phyloP scores from a whole-genome alignment of 2,888 invertebrate species.

The Sinelater perroti region DNA sequence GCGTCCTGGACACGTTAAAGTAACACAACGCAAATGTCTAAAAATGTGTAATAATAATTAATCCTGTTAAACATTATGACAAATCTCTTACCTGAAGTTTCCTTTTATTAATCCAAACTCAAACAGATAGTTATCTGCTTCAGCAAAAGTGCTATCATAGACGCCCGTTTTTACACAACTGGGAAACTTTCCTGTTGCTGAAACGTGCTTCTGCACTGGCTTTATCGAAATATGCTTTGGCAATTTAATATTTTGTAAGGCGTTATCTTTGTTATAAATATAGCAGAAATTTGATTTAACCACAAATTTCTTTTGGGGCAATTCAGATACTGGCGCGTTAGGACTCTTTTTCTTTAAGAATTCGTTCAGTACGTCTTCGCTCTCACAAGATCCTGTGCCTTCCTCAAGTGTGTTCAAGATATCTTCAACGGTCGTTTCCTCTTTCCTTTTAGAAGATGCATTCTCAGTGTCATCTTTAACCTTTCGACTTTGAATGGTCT shows the following conservation, averaged over 20 bases:
- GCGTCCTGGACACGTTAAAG: slow-evolving; percentile 46
- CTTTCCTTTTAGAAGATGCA: background rate
- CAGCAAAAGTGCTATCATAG: slow-evolving; percentile 47
- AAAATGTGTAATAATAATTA: too few relatives aligned
- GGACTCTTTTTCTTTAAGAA: background rate
- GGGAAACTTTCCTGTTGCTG: slow-evolving; percentile 45
- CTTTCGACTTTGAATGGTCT: background rate
- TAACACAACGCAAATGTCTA: slow-evolving; percentile 50
- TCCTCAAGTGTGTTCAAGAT: slow-evolving; percentile 31
- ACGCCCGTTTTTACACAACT: slow-evolving; percentile 44
- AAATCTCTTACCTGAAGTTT: slow-evolving; percentile 43
- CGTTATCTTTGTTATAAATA: slow-evolving; percentile 21
- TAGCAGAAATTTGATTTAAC: slow-evolving; percentile 16
- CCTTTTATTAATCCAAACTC: slow-evolving; percentile 52
- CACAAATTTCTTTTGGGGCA: slow-evolving; percentile 9
- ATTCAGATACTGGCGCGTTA: background rate
- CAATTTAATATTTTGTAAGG: slow-evolving; percentile 41
- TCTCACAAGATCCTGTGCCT: background rate
- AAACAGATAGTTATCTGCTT: slow-evolving; percentile 52
- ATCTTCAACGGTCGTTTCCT: slow-evolving; percentile 21
- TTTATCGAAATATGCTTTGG: slow-evolving; percentile 42
- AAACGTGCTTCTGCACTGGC: slow-evolving; percentile 42
- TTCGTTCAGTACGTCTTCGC: background rate
- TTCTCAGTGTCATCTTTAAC: background rate
- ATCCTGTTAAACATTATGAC: background rate